These are phyloP conservation scores for Parotia lawesii DNA, from an alignment of 2,113 vertebrate species.

Conservation along the genomic window DNA sequence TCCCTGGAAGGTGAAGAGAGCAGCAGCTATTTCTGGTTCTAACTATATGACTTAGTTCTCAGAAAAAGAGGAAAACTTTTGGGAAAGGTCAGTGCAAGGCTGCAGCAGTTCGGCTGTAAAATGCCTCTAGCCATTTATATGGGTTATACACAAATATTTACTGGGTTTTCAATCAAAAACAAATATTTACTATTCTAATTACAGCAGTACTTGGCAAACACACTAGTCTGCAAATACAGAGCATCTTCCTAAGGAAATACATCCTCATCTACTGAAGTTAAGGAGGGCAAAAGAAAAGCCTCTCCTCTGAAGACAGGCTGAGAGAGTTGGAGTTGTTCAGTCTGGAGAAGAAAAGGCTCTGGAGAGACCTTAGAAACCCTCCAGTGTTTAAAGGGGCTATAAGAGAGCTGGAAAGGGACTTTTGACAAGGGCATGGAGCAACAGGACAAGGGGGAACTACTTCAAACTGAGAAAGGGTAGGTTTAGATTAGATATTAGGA, in stretches of 20 bases:
- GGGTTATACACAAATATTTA: constrained; percentile 30
- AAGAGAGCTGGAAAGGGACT: background rate
- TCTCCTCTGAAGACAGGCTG: background rate
- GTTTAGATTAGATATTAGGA: background rate
- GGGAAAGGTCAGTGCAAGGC: background rate
- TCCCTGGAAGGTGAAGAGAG: background rate
- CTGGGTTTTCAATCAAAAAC: constrained; percentile 3
- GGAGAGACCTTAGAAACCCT: background rate
- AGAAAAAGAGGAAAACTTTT: background rate
- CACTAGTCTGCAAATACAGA: background rate
- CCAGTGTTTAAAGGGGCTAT: background rate
- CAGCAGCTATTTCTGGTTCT: background rate
- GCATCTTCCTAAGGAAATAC: constrained; percentile 28
- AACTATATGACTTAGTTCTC: background rate
- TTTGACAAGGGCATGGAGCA: rapidly evolving
- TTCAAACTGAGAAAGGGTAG: background rate
- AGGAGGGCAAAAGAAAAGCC: background rate
- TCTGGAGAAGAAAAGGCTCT: background rate
- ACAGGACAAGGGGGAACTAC: background rate
- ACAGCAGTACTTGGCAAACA: background rate
- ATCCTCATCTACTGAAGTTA: background rate
- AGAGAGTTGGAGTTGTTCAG: background rate
- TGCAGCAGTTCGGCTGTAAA: background rate
- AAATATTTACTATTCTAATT: constrained; percentile 48
- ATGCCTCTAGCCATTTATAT: background rate